Base-by-base conservation (phyloP, 2,113 vertebrate genomes). In the Lethenteron camtschaticum region DNA sequence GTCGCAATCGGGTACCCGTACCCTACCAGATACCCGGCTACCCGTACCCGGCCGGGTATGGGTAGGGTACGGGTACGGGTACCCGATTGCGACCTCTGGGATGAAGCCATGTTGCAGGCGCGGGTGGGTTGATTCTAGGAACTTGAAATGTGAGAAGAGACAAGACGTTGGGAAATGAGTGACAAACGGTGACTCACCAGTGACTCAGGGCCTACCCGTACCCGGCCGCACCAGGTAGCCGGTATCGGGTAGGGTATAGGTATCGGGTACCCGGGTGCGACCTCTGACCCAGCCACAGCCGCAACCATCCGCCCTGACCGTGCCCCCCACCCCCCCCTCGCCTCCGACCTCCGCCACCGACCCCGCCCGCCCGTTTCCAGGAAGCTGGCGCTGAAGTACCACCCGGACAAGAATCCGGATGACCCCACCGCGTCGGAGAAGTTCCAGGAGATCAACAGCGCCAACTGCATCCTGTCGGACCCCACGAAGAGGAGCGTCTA, bases 381-480 rank as follows among this genome's bases (percentile, higher is more conserved):
- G 78, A 90, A 80, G 73, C 81, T 95, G 73, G 87, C 90, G 0
- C 78, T 94, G 75, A 83, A 83, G 75, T 96, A 87, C 76, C 90
- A 96, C 69, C 91, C 91, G 0, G 91, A 95, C 76, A 96, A 96
- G 78, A 95, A 95, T 79, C 89, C 87, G 1, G 89, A 87, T 14
- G 81, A 95, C 69, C 80, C 85, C 0, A 82, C 87, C 68, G 87
- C 88, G 0, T 84, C 85, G 1, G 90, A 95, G 73, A 86, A 87
- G 74, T 95, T 95, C 74, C 95, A 96, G 79, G 90, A 96, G 80
- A 92, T 95, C 74, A 96, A 95, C 82, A 83, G 81, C 57, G 90
- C 91, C 58, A 87, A 95, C 73, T 77, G 85, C 2, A 83, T 88
- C 2, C 79, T 96, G 55, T 86, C 82, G 8, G 89, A 96, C 56